Base-by-base conservation (phyloP, 2,113 vertebrate genomes). In the Reinhardtius hippoglossoides region DNA sequence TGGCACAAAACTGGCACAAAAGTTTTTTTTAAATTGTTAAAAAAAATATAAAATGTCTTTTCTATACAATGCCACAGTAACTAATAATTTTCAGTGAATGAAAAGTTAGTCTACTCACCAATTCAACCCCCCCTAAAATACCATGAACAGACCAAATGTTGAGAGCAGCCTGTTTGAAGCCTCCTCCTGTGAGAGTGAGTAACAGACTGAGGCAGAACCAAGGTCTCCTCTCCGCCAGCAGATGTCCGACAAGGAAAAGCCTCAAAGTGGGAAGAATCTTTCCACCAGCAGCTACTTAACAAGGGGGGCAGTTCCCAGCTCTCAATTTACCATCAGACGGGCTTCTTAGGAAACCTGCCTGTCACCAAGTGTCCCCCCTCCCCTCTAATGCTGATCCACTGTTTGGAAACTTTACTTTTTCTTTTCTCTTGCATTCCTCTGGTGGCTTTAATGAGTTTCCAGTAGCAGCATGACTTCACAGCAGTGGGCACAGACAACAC, bases 261-360 rank as follows among this genome's bases (percentile, higher is more conserved):
- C 92, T 95, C 91, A 91, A 93, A 98, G 95, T 97, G 96, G 95
- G 95, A 96, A 95, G 96, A 95, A 88, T 94, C 95, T 95, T 93
- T 93, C 93, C 94, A 93, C 94, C 93, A 93, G 91, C 94, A 94
- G 95, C 96, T 96, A 93, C 97, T 98, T 98, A 98, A 98, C 94
- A 96, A 20, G 42, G 95, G 96, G 97, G 97, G 97, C 95, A 95
- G 96, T 95, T 95, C 97, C 96, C 94, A 91, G 78, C 93, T 94
- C 96, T 95, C 95, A 90, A 83, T 95, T 96, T 95, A 95, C 94
- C 94, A 93, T 93, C 92, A 91, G 92, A 92, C 88, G 92, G 90
- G 74, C 52, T 76, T 92, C 93, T 97, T 96, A 95, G 95, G 96
- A 97, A 96, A 96, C 91, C 77, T 93, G 94, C 91, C 91, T 94